Base-by-base conservation (phyloP, 1,140 invertebrate genomes). In the Leptinotarsa undecemlineata region DNA sequence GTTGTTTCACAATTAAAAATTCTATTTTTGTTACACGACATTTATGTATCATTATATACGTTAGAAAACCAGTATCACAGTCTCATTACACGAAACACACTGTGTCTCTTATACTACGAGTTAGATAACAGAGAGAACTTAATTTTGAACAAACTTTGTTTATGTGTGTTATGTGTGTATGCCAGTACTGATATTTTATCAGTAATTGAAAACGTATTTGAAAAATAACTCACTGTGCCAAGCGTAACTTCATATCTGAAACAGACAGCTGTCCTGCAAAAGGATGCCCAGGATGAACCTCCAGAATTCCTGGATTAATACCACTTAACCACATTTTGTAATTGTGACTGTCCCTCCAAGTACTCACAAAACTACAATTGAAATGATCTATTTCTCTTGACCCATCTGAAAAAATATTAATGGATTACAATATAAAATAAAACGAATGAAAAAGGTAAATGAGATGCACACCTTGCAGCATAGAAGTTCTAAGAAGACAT, bases 251-350 rank as follows among this genome's bases (percentile, higher is more conserved):
- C 91, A 99, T 96, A 87, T 99, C 98, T 66, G 94, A 90, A 5
- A 99, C 93, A 48, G 94, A 97, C 1, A 98, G 85, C 81, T 97
- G 94, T 21, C 96, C 96, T 75, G 94, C 92, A 87, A 95, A 97
- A 61, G 96, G 96, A 89, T 99, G 97, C 69, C 93, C 91, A 17
- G 93, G 90, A 75, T 95, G 90, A 11, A 87, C 81, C 78, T 90
- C 89, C 51, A 89, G 86, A 74, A 89, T 87, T 48, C 92, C 92
- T 61, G 90, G 87, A 75, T 93, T 89, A 13, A 88, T 87, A 48
- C 88, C 83, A 85, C 89, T 87, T 42, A 89, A 85, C 97, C 97
- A 99, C 48, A 91, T 89, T 82, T 93, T 91, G 82, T 96, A 98
- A 84, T 96, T 96, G 80, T 96, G 91, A 2, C 96, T 98, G 13